Base-by-base conservation (phyloP, 2,888 invertebrate species). In the Anticlea derivata region DNA sequence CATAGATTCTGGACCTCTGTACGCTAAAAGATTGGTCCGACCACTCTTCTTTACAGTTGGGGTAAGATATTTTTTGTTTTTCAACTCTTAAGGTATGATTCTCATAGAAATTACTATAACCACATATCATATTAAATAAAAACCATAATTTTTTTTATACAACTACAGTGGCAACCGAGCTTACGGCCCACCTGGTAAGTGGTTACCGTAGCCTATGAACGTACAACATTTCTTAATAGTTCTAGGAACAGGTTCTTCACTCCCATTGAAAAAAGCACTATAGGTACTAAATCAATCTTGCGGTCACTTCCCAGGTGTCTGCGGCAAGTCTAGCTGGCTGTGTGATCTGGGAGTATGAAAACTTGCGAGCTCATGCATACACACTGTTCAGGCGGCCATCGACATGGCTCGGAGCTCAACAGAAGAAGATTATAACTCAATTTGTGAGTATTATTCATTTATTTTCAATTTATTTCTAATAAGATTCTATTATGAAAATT, bases 311-410 rank as follows among this genome's bases (percentile, higher is more conserved):
- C 33, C 63, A 95, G 95, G 93, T 96, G 63, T 92, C 93, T 69
- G 83, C 94, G 34, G 92, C 93, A 10, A 94, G 95, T 73, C 92
- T 97, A 71, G 90, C 93, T 17, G 95, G 94, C 10, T 95, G 96
- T 63, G 93, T 96, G 10, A 94, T 98, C 60, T 96, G 96, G 95
- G 96, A 98, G 80, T 98, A 98, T 90, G 98, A 98, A 84, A 79
- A 71, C 48, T 58, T 90, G 69, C 81, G 93, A 45, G 63, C 86
- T n/a, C 93, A 93, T 78, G 92, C 93, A n/a, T 69, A 83, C 34
- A 78, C 74, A 20, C 83, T 92, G 73, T 74, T 93, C 34, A 89
- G 83, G 66, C 87, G 81, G 70, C 91, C 93, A 10, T 73, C 89
- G 23, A 78, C 78, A 46, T 93, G 93, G 82, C 77, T 93, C 53